phyloP scores from a whole-genome alignment of 2,113 vertebrate genomes.

The Lamprotornis superbus region DNA sequence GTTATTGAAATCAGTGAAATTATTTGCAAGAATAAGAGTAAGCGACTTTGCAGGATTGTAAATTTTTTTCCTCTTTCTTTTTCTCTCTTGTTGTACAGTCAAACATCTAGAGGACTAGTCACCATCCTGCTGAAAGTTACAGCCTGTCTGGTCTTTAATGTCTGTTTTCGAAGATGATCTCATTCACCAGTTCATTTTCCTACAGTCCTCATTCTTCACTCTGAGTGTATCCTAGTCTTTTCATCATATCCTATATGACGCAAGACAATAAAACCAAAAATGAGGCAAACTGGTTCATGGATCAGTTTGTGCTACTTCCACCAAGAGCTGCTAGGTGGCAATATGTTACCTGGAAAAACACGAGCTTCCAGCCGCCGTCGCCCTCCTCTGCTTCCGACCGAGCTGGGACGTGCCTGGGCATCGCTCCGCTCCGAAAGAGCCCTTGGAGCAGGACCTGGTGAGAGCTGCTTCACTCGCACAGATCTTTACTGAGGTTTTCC shows the following conservation, averaged over 20 bases:
- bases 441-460: not conserved
- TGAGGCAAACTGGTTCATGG: not conserved
- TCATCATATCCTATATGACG: fast-evolving
- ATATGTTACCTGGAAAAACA: constrained; percentile 26
- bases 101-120: not conserved
- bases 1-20: not conserved
- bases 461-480: not conserved
- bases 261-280: not conserved
- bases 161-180: not conserved
- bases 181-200: not conserved
- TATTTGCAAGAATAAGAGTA: not conserved
- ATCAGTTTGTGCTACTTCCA: not conserved
- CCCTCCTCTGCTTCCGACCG: not conserved
- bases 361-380: not conserved
- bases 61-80: fast-evolving
- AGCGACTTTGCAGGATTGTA: not conserved
- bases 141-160: not conserved
- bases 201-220: not conserved
- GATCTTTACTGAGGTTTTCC: not conserved
- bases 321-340: constrained; percentile 60
- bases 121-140: not conserved
- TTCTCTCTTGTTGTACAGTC: not conserved
- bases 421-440: fast-evolving
- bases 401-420: not conserved
- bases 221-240: not conserved